phyloP scores from a whole-genome alignment of 2,888 invertebrate genomes.

The Mesorhabditis belari region DNA sequence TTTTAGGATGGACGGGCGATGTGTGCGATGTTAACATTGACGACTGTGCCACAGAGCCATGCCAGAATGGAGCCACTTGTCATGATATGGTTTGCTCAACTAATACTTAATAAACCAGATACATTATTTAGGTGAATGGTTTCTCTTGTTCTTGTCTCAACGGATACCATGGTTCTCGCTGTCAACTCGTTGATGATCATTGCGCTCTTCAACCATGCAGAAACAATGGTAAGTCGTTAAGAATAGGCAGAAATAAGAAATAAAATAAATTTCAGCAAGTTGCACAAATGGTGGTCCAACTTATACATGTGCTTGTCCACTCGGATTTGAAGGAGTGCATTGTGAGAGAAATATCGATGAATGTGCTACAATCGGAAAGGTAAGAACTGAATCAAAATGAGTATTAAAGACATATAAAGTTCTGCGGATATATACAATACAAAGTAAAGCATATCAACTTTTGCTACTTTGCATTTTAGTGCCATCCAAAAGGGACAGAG shows the following conservation, averaged over 20 bases:
- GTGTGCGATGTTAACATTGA: slow-evolving; percentile 63
- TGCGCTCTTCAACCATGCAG: slow-evolving; percentile 67
- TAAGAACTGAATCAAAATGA: too few species aligned
- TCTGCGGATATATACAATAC: too few species aligned
- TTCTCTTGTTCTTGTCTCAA: slow-evolving; percentile 76
- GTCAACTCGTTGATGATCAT: slow-evolving; percentile 82
- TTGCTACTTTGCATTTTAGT: too few species aligned
- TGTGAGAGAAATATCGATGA: slow-evolving; percentile 89
- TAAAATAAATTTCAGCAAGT: slow-evolving; percentile 20
- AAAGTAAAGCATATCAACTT: too few species aligned
- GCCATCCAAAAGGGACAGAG: slow-evolving; percentile 67
- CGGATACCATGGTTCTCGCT: slow-evolving; percentile 82
- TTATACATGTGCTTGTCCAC: slow-evolving; percentile 83
- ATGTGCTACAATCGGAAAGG: slow-evolving; percentile 61
- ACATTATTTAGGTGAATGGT: slow-evolving; percentile 58
- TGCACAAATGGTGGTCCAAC: slow-evolving; percentile 77
- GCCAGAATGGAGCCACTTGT: slow-evolving; percentile 85
- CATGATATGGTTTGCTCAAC: slow-evolving; percentile 64
- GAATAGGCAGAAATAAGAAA: not conserved
- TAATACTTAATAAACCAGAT: not conserved
- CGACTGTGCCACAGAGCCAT: slow-evolving; percentile 80
- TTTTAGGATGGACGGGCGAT: slow-evolving; percentile 18
- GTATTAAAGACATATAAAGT: too few species aligned
- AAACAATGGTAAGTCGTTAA: slow-evolving; percentile 34
- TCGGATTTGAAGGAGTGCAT: slow-evolving; percentile 76